A percentile compares a stretch with the other conserved stretches of the same genome.
phyloP scores from a whole-genome alignment of 1,140 invertebrate species.

The Diachasmimorpha longicaudata region DNA sequence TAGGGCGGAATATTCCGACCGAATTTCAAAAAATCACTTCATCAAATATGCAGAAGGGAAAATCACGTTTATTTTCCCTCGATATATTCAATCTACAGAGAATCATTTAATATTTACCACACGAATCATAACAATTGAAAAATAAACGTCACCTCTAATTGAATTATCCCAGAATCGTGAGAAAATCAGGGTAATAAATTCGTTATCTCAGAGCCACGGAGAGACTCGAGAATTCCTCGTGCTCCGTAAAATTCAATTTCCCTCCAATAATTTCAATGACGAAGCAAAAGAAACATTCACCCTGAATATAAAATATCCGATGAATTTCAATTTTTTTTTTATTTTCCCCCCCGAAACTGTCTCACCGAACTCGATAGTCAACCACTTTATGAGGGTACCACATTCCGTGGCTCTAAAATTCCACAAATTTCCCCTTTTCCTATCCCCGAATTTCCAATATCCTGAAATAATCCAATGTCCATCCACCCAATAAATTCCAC shows the following conservation, averaged over 20 bases:
- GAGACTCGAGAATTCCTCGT: background rate
- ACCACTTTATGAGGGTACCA: background rate
- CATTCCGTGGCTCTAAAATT: background rate
- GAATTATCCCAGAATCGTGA: background rate
- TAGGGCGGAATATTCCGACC: background rate
- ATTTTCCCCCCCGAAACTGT: background rate
- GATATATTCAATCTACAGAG: too few relatives aligned
- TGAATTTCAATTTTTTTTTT: background rate
- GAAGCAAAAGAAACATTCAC: background rate
- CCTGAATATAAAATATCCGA: background rate
- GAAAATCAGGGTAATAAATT: constrained; percentile 2
- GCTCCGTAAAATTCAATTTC: background rate
- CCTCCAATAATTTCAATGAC: background rate
- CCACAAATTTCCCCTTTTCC: background rate
- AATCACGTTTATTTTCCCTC: background rate
- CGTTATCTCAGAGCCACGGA: background rate
- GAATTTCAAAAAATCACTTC: constrained; percentile 5
- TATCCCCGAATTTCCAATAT: background rate
- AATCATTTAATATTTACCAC: background rate
- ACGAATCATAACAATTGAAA: background rate
- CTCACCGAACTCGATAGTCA: background rate
- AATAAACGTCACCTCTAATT: background rate
- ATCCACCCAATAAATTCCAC: too few relatives aligned
- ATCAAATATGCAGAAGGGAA: background rate
- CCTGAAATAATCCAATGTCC: background rate